These are phyloP conservation scores for Drosophila jambulina DNA, from an alignment of 1,140 invertebrate species.

Conservation along the genomic window DNA sequence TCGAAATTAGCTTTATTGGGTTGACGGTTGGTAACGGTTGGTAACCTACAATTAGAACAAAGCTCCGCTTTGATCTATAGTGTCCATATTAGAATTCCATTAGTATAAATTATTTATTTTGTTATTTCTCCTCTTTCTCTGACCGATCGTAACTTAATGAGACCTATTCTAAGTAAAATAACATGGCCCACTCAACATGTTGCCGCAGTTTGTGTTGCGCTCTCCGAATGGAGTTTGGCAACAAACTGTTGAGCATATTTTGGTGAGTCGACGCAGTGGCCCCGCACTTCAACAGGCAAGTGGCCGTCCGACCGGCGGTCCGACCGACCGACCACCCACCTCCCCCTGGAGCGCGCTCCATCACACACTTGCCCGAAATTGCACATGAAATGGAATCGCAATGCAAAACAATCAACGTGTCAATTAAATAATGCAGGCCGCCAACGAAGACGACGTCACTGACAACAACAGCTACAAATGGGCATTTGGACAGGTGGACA, in stretches of 20 bases:
- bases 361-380: slow-evolving; percentile 52
- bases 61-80: neutral
- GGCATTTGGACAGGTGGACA: slow-evolving; percentile 2
- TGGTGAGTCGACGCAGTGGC: slow-evolving; percentile 72
- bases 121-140: no score
- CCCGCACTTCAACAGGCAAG: slow-evolving; percentile 68
- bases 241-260: slow-evolving; percentile 77
- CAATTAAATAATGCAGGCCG: slow-evolving; percentile 74
- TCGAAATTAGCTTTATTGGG: no score
- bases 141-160: neutral
- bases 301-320: slow-evolving; percentile 33
- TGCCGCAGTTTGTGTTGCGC: slow-evolving; percentile 37
- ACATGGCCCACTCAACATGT: slow-evolving; percentile 32
- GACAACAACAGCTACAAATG: slow-evolving; percentile 5
- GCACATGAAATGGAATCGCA: slow-evolving; percentile 69
- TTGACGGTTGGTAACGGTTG: no score
- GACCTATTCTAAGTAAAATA: neutral
- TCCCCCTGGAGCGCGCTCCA: slow-evolving; percentile 1
- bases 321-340: neutral
- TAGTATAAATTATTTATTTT: neutral
- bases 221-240: slow-evolving; percentile 24
- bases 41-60: no score
- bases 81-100: neutral
- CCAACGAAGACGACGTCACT: slow-evolving; percentile 30
- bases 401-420: slow-evolving; percentile 77